These are phyloP conservation scores for Noctua pronuba DNA, from an alignment of 2,888 invertebrate genomes.

Conservation along the genomic window DNA sequence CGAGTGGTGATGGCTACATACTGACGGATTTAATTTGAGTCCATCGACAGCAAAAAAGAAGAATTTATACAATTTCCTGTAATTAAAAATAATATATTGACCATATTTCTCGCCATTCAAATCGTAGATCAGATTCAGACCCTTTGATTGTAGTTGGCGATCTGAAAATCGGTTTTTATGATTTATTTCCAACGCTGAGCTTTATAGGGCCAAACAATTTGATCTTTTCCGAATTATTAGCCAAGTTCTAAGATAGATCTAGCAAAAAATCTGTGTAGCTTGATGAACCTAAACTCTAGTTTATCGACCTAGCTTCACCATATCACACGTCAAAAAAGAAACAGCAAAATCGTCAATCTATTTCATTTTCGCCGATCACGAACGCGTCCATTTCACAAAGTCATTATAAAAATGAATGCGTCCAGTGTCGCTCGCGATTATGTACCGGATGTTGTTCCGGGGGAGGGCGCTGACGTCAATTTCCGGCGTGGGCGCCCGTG, in stretches of 20 bases:
- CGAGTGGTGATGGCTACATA: neutral
- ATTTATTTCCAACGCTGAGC: too few species aligned
- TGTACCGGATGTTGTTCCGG: conserved; percentile 80
- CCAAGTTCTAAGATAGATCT: neutral
- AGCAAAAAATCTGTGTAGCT: neutral
- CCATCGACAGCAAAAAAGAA: too few species aligned
- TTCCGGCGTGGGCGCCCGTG: conserved; percentile 76
- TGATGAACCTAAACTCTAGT: neutral
- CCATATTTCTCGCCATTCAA: neutral
- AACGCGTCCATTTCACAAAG: conserved; percentile 57
- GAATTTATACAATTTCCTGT: neutral
- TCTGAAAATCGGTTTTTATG: too few species aligned
- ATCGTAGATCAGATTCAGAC: too few species aligned
- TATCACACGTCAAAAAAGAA: neutral
- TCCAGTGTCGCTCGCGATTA: conserved; percentile 79
- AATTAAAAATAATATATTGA: neutral
- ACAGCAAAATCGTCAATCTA: conserved; percentile 40
- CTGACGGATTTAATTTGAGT: too few species aligned
- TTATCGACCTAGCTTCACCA: neutral
- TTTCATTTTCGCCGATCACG: conserved; percentile 25
- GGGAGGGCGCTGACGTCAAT: conserved; percentile 81
- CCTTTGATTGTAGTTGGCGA: neutral
- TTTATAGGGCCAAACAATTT: neutral
- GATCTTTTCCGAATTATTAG: neutral
- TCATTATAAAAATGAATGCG: conserved; percentile 77